These are phyloP conservation scores for Gasterosteus nipponicus DNA, from an alignment of 2,113 vertebrate genomes.

Conservation along the genomic window DNA sequence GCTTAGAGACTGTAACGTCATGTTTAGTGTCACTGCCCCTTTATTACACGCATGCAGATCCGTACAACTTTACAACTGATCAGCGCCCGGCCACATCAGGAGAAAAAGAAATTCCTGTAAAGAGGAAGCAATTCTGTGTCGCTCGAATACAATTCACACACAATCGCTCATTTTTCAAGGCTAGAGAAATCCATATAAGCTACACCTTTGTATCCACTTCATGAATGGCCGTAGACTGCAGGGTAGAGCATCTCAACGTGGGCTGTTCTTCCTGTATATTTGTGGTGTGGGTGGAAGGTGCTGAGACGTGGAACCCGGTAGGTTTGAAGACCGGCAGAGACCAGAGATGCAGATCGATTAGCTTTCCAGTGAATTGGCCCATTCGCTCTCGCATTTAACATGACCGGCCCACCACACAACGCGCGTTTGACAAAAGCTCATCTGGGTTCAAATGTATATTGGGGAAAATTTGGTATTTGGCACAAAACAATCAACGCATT, in stretches of 20 bases:
- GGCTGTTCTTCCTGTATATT: background rate
- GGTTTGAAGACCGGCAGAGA: background rate
- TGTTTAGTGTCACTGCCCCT: background rate
- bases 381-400: no score
- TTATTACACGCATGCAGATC: background rate
- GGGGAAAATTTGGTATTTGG: background rate
- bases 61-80: background rate
- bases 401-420: no score
- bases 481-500: background rate
- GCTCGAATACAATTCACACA: background rate
- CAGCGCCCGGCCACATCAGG: background rate
- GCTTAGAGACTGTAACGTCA: background rate
- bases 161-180: background rate
- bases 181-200: slow-evolving; percentile 17
- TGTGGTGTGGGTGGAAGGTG: background rate
- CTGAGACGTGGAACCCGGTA: background rate
- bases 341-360: background rate
- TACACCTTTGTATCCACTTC: background rate
- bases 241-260: background rate
- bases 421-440: no score
- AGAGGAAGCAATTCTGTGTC: background rate
- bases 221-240: background rate
- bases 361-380: background rate
- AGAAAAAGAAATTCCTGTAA: background rate
- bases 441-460: background rate